Evolutionary conservation across 2,888 invertebrate species (phyloP), one percentile per base, ranked within the genome.

Genomic region (Helobdella robusta): DNA sequence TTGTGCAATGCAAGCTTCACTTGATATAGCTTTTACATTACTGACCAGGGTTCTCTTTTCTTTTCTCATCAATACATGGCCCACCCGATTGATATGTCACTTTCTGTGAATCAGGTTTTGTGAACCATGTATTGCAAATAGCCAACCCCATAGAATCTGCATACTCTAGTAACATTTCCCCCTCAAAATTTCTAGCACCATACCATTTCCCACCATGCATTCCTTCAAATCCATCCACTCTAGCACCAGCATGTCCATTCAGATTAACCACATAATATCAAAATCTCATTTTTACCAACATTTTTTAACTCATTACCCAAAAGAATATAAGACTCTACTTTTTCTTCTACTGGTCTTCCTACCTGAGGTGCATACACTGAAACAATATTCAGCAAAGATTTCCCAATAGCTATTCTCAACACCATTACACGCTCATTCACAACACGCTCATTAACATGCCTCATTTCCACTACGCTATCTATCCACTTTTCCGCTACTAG

Each of bases 401-500:
- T 40, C 11, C 11, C 44, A 11, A n/a, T n/a, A 40, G n/a, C n/a
- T 40, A 40, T n/a, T 15, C 44, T 11, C 11, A 40, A n/a, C 44
- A 40, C 11, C n/a, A 40, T 15, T n/a, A 40, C 11, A 15, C 44
- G 11, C 44, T 40, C 44, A 40, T n/a, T 40, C 44, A 40, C n/a
- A n/a, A n/a, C n/a, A n/a, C n/a, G n/a, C n/a, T n/a, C n/a, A n/a
- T n/a, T n/a, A n/a, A n/a, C 44, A 40, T 40, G 44, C 44, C n/a
- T 40, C 11, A 40, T n/a, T n/a, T 40, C 44, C 44, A 40, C 11
- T n/a, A 40, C n/a, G 11, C n/a, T 40, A 11, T 40, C 44, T 15
- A 40, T n/a, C 44, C 44, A 40, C n/a, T n/a, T 40, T 15, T 40
- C 44, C n/a, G 44, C 44, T 40, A 40, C 44, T 40, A 40, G 44